Percentiles rank a stretch among this genome's conserved stretches.
Conservation (phyloP, 2,113 vertebrate genomes). For the Trematocara nigrifrons region DNA sequence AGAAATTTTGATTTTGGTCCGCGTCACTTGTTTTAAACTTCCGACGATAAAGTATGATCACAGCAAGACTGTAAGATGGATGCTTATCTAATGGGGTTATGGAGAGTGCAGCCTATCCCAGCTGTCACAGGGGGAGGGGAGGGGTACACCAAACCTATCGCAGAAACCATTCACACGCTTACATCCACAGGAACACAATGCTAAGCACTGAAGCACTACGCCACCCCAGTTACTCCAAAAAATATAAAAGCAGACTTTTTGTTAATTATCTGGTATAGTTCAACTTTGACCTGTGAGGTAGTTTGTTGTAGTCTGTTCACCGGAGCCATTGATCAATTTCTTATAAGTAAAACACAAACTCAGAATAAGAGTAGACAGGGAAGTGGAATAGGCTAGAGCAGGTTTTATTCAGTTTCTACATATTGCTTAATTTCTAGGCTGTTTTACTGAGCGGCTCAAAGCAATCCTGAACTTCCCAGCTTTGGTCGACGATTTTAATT, state of each 20-base stretch:
- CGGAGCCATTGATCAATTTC: neutral
- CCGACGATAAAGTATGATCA: neutral
- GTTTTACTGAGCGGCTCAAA: neutral
- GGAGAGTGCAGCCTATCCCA: neutral
- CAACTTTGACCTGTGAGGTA: neutral
- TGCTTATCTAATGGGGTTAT: neutral
- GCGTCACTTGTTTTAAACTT: neutral
- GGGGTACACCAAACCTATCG: neutral
- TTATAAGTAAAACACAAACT: neutral
- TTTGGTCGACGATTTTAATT: neutral
- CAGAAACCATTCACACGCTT: neutral
- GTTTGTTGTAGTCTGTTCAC: neutral
- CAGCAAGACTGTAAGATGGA: neutral
- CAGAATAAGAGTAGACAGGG: neutral
- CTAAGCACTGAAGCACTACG: neutral
- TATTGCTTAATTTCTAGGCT: neutral
- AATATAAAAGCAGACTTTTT: neutral
- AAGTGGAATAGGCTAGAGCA: slow-evolving; percentile 11
- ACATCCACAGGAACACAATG: neutral
- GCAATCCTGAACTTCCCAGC: neutral
- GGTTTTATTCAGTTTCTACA: slow-evolving; percentile 39
- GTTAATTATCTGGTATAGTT: neutral
- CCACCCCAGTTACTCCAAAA: neutral
- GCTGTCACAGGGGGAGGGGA: neutral
- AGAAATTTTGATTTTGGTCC: neutral